Evolutionary conservation across 2,888 invertebrate species (phyloP), one percentile per base, ranked within the genome.

Genomic region (Pecten maximus): DNA sequence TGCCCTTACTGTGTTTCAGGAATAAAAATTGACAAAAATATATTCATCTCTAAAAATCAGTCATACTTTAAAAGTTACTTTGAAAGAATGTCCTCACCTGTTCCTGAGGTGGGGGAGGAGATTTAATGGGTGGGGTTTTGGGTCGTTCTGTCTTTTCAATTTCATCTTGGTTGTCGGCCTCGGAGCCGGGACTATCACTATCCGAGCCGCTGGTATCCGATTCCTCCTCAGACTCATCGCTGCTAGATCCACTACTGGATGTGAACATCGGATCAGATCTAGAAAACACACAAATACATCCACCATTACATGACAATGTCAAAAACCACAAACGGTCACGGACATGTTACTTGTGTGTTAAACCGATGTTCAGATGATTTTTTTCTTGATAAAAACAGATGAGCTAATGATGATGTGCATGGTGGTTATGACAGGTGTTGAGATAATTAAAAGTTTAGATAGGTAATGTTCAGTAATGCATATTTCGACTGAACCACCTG

Each of bases 161-260:
- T 74, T 90, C 88, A 10, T 87, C 48, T 28, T 90, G 88, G 15
- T 88, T 54, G 40, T 88, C 88, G 39, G 88, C 88, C n/a, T 89
- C 88, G 87, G 88, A 88, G 39, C 87, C 87, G 48, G 44, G 91
- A 87, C 89, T 89, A 23, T 91, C 88, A 87, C 90, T 90, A 10
- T 91, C 91, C 40, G 87, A 87, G 23, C 87, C 90, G 87, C 89
- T 90, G 48, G 89, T 90, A 39, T 87, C 90, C 19, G 90, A 88
- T n/a, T 90, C 90, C 90, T 89, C 87, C 40, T 87, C 90, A 40
- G 90, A 90, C 48, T 88, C 88, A 48, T 88, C 88, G 6, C 74
- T 74, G 35, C 74, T 74, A 10, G 74, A 74, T 28, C 74, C 74
- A 74, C 74, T 74, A 74, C 74, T 74, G 74, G 74, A 74, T 74